These are phyloP conservation scores for Tenthredo distinguenda DNA, from an alignment of 2,888 invertebrate genomes.

Conservation along the genomic window DNA sequence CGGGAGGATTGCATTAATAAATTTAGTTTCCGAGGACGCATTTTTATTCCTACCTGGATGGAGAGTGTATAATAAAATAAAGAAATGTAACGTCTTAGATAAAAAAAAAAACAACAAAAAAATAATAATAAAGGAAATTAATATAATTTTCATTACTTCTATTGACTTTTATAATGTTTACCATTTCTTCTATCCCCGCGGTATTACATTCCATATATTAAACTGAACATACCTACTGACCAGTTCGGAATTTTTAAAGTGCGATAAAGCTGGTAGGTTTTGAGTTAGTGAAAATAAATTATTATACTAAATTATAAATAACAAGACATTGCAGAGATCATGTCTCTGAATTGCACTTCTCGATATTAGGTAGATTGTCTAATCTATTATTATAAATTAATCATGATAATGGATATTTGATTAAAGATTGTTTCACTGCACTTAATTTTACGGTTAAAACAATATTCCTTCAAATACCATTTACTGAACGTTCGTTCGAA, in stretches of 20 bases:
- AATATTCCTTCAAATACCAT: not conserved
- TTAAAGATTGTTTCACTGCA: not conserved
- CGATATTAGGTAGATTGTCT: not conserved
- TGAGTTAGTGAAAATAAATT: not conserved
- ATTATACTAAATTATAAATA: not conserved
- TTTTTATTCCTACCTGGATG: slow-evolving; percentile 31
- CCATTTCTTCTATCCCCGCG: not conserved
- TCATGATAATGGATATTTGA: not conserved
- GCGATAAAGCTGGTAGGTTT: not conserved
- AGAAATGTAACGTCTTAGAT: slow-evolving; percentile 33
- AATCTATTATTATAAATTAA: not conserved
- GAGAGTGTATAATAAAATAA: slow-evolving; percentile 31
- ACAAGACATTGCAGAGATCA: not conserved
- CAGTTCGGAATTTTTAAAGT: not conserved
- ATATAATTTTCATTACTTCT: slow-evolving; percentile 42
- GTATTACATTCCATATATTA: not conserved
- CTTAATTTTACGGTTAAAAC: not conserved
- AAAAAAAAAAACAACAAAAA: not conserved
- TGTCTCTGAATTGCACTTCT: not conserved
- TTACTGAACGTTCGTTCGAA: not conserved
- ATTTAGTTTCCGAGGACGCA: slow-evolving; percentile 10
- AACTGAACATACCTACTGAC: not conserved
- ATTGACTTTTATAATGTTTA: not conserved
- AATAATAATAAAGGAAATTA: slow-evolving; percentile 24
- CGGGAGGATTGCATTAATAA: slow-evolving; percentile 9